Conservation (phyloP, 2,113 vertebrate species). For the Takifugu flavidus region DNA sequence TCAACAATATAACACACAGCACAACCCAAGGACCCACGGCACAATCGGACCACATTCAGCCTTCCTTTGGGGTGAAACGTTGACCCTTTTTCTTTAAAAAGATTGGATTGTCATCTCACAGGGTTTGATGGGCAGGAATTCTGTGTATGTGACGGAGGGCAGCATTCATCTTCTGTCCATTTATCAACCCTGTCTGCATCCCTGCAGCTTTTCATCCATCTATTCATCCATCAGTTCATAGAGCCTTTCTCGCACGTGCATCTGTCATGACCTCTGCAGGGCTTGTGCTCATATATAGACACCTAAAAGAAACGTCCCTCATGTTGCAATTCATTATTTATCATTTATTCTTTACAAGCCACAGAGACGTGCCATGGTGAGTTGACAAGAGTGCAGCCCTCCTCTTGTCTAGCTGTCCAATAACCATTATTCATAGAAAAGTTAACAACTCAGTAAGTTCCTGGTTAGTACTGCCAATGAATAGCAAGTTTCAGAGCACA, state of each 20-base stretch:
- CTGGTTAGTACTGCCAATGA: too few species aligned
- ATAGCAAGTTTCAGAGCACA: too few species aligned
- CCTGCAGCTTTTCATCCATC: conserved; percentile 58
- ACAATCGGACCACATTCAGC: conserved; percentile 30
- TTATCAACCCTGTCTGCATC: conserved; percentile 61
- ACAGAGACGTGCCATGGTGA: too few species aligned
- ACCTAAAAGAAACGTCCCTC: conserved; percentile 43
- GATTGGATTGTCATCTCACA: conserved; percentile 39
- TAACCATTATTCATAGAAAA: too few species aligned
- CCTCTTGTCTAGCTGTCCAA: too few species aligned
- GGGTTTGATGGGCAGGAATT: conserved; percentile 49
- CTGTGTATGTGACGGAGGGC: conserved; percentile 45
- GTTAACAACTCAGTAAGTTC: too few species aligned
- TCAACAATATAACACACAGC: conserved; percentile 28
- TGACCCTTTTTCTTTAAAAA: conserved; percentile 25
- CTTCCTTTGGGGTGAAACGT: conserved; percentile 5
- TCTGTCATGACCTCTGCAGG: conserved; percentile 54
- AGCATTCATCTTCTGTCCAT: conserved; percentile 51
- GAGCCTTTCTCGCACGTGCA: conserved; percentile 53
- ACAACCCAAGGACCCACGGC: conserved; percentile 32
- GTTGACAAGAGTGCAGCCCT: too few species aligned
- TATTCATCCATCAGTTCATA: conserved; percentile 65
- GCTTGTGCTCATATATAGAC: conserved; percentile 46
- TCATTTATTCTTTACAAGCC: too few species aligned
- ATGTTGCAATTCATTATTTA: conserved; percentile 19